A percentile compares a stretch with the other conserved stretches of the same genome.
Evolutionary conservation across 2,888 invertebrate genomes (phyloP).

Genomic region (Aquatica leii): DNA sequence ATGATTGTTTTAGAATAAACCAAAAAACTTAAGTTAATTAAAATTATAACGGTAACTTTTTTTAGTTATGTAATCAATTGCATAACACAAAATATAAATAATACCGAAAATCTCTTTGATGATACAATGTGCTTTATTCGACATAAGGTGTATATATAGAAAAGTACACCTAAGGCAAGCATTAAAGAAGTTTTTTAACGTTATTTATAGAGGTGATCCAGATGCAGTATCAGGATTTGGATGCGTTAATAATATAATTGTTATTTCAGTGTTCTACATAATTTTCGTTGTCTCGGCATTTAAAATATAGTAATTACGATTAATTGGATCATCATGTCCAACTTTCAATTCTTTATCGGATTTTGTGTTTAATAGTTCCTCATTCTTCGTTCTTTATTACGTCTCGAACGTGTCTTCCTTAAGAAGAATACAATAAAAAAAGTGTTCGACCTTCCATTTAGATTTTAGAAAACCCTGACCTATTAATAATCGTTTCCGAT

Average conservation of each 20-base stretch:
- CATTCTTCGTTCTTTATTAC: conserved; percentile 22
- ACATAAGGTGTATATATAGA: not conserved
- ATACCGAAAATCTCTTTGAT: not conserved
- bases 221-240: not conserved
- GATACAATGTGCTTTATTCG: not conserved
- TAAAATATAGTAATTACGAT: conserved; percentile 24
- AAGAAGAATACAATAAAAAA: conserved; percentile 17
- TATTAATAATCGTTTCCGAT: conserved; percentile 17
- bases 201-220: conserved; percentile 8
- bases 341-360: conserved; percentile 28
- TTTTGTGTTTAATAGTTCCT: conserved; percentile 29
- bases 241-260: conserved; percentile 17
- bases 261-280: conserved; percentile 21
- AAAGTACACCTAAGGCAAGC: not conserved
- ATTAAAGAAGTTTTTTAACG: not conserved
- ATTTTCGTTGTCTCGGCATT: conserved; percentile 25
- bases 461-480: conserved; percentile 25
- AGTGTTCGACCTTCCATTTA: conserved; percentile 25
- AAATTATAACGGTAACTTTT: not conserved
- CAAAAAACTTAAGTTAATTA: conserved; percentile 4
- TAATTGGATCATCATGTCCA: conserved; percentile 23
- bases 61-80: not conserved
- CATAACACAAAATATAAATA: not conserved
- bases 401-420: not conserved
- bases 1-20: conserved; percentile 39